Conservation (phyloP, 2,888 invertebrate species). For the Chloromyia formosa region DNA sequence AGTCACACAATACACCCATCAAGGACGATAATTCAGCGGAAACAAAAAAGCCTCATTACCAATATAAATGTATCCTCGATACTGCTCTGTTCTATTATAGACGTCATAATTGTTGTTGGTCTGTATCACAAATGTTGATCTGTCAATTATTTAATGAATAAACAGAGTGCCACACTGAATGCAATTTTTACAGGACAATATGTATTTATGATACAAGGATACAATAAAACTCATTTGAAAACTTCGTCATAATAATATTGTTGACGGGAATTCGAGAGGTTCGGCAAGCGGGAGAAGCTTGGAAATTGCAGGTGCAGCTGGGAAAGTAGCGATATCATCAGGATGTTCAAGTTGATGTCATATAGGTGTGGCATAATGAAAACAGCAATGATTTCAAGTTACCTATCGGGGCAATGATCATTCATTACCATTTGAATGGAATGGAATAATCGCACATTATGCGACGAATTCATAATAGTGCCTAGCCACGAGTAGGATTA, state of each 20-base stretch:
- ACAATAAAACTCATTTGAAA: slow-evolving; percentile 43
- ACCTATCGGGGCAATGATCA: slow-evolving; percentile 30
- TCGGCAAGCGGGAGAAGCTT: not conserved
- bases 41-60: slow-evolving; percentile 40
- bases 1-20: slow-evolving; percentile 23
- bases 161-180: slow-evolving; percentile 28
- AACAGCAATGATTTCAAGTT: slow-evolving; percentile 6
- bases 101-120: slow-evolving; percentile 21
- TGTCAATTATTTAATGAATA: slow-evolving; percentile 43
- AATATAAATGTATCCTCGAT: slow-evolving; percentile 16
- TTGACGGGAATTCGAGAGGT: not conserved
- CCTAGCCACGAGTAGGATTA: not conserved
- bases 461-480: slow-evolving; percentile 18
- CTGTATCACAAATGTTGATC: slow-evolving; percentile 39
- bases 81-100: slow-evolving; percentile 17
- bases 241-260: slow-evolving; percentile 34
- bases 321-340: not conserved
- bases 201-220: slow-evolving; percentile 22
- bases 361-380: not conserved
- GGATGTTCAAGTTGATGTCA: not conserved
- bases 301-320: not conserved
- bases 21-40: slow-evolving; percentile 21
- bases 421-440: slow-evolving; percentile 40
- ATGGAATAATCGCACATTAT: not conserved
- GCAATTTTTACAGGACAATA: slow-evolving; percentile 43